These are phyloP conservation scores for Ips typographus DNA, from an alignment of 1,140 invertebrate species.

Conservation along the genomic window DNA sequence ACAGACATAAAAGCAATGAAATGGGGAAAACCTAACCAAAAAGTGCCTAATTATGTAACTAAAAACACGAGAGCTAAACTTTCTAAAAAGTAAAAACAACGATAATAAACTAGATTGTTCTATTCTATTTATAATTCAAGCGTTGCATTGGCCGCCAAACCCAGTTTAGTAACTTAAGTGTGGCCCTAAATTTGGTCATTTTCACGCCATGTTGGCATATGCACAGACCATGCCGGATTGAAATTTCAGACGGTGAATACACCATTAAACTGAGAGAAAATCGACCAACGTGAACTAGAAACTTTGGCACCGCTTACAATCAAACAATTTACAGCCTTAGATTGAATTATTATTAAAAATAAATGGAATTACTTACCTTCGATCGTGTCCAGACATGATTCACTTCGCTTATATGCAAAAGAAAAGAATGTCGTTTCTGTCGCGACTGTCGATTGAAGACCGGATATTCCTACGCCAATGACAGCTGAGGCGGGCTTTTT, in stretches of 20 bases:
- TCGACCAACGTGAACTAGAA: too few species aligned
- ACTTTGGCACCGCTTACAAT: too few species aligned
- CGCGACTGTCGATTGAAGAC: background rate
- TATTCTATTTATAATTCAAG: too few species aligned
- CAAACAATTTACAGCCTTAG: too few species aligned
- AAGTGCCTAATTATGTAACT: too few species aligned
- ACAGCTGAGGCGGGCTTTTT: background rate
- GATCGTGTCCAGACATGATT: slow-evolving; percentile 31
- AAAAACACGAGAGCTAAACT: too few species aligned
- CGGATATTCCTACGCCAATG: slow-evolving; percentile 1
- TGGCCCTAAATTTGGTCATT: background rate
- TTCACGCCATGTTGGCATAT: slow-evolving; percentile 36
- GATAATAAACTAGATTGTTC: too few species aligned
- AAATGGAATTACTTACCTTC: slow-evolving; percentile 25
- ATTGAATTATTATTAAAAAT: background rate
- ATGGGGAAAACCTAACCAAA: too few species aligned
- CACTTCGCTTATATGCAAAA: slow-evolving; percentile 16
- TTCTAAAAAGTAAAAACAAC: too few species aligned
- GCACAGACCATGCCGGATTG: slow-evolving; percentile 23
- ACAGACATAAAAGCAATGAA: too few species aligned
- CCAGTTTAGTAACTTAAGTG: too few species aligned
- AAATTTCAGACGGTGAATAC: background rate
- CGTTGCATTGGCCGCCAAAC: too few species aligned
- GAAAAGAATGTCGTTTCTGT: slow-evolving; percentile 13
- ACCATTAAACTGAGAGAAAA: background rate